Evolutionary conservation across 2,113 vertebrate species (phyloP).

Genomic region (Coptodon bakossiorum): DNA sequence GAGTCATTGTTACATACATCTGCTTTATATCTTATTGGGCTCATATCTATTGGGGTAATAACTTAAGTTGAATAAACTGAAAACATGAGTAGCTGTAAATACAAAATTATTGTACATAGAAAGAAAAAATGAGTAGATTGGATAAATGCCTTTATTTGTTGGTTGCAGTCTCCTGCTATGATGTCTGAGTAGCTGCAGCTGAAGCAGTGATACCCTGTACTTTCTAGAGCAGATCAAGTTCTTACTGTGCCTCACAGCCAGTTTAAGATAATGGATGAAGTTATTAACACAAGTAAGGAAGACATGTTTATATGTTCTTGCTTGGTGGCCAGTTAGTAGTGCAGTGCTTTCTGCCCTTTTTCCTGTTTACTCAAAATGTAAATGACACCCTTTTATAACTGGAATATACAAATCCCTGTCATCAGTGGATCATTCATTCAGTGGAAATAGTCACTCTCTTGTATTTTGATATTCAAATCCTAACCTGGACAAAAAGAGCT

Average conservation of each 20-base stretch:
- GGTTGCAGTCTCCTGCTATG: too few species aligned
- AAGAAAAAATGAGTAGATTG: too few species aligned
- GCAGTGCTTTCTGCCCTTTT: too few species aligned
- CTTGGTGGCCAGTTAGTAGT: too few species aligned
- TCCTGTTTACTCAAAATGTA: background rate
- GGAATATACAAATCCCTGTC: background rate
- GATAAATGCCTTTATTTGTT: too few species aligned
- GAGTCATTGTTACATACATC: background rate
- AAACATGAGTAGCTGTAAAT: background rate
- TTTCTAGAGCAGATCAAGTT: too few species aligned
- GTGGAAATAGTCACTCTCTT: accelerated
- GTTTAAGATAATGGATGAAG: too few species aligned
- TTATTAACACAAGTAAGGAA: too few species aligned
- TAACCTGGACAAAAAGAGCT: background rate
- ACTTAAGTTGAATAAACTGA: background rate
- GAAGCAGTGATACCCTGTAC: too few species aligned
- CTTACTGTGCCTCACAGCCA: too few species aligned
- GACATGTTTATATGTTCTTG: too few species aligned
- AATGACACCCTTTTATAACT: background rate
- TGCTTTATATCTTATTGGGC: background rate
- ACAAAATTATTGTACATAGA: background rate
- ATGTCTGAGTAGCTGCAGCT: too few species aligned
- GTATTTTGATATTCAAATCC: background rate
- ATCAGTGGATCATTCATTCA: background rate
- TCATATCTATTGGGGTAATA: background rate